Percentiles rank a stretch among this genome's conserved stretches.
Evolutionary conservation across 2,797 vertebrate genomes (phyloP).

Genomic region (Phrynocephalus guinanensis): DNA sequence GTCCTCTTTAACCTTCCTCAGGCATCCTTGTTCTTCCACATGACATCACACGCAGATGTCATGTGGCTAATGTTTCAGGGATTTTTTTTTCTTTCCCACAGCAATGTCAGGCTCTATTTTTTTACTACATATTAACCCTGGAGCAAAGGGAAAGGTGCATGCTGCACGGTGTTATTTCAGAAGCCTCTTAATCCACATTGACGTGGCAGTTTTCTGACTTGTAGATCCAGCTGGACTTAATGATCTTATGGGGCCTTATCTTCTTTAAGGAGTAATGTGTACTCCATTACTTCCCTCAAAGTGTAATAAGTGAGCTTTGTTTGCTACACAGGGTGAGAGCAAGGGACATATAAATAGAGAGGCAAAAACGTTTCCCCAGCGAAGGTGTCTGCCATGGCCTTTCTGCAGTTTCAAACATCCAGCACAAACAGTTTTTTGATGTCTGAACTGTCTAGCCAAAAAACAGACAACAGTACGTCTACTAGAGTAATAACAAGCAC

Average conservation of each 20-base stretch:
- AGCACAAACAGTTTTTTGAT: not conserved
- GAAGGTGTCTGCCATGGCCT: not conserved
- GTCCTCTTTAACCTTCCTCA: no score
- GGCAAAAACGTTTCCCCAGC: not conserved
- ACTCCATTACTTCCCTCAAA: not conserved
- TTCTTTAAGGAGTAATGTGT: not conserved
- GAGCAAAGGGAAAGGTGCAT: no score
- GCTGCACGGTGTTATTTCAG: no score
- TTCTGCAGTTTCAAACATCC: not conserved
- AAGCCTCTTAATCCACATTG: no score
- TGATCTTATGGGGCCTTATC: not conserved
- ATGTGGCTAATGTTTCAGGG: no score
- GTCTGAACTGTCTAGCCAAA: not conserved
- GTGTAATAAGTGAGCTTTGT: not conserved
- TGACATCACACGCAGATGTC: no score
- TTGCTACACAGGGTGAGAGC: not conserved
- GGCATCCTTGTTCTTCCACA: no score
- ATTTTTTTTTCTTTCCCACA: no score
- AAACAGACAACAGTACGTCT: not conserved
- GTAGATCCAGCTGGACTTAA: not conserved
- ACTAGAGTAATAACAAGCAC: not conserved
- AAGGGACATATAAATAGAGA: not conserved
- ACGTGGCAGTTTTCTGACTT: no score
- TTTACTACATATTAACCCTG: no score
- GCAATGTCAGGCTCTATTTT: no score